Evolutionary conservation across 2,113 vertebrate genomes (phyloP).

Genomic region (Gallinago media): DNA sequence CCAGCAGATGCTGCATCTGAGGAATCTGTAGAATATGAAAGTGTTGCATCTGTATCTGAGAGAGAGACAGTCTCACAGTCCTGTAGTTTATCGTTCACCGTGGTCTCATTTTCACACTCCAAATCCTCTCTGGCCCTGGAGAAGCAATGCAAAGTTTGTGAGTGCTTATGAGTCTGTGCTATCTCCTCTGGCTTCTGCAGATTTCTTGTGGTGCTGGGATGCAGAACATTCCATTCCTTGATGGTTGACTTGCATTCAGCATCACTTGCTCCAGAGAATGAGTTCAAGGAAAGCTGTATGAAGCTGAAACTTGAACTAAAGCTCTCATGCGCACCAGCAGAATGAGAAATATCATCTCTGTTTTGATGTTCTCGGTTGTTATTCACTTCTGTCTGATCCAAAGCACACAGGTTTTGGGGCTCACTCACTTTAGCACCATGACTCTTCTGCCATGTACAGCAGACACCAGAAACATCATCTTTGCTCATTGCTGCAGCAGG

Average conservation of each 20-base stretch:
- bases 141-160: background rate
- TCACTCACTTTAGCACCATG: background rate
- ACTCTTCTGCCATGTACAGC: background rate
- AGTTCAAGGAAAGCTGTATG: slow-evolving; percentile 83
- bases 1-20: slow-evolving; percentile 74
- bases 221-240: background rate
- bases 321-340: background rate
- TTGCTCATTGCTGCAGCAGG: background rate
- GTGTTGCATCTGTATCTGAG: slow-evolving; percentile 58
- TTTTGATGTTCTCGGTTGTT: background rate
- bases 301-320: slow-evolving; percentile 92
- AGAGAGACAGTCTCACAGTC: slow-evolving; percentile 67
- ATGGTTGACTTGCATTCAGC: background rate
- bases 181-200: background rate
- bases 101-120: background rate
- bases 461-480: background rate
- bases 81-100: background rate
- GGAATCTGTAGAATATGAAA: slow-evolving; percentile 74
- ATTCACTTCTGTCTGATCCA: slow-evolving; percentile 14
- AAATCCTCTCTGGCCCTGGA: background rate
- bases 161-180: background rate
- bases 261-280: background rate
- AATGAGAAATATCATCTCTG: background rate
- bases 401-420: background rate
- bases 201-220: background rate